A percentile compares a stretch with the other conserved stretches of the same genome.
These are phyloP conservation scores for Spheniscus mendiculus DNA, from an alignment of 2,113 vertebrate genomes.

Conservation along the genomic window DNA sequence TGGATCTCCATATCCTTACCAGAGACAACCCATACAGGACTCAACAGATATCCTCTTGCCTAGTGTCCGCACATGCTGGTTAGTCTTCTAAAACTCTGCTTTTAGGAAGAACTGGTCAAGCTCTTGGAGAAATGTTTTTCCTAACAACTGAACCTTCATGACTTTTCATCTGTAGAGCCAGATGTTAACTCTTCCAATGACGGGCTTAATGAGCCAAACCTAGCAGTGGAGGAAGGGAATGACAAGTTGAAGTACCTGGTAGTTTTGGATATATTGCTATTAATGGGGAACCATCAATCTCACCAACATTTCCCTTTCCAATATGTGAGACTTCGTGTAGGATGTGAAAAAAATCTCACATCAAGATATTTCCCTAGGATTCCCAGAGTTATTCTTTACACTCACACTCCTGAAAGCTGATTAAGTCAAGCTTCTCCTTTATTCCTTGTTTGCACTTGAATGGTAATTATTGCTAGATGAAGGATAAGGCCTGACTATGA, in stretches of 20 bases:
- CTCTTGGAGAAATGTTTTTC: neutral
- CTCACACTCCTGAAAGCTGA: neutral
- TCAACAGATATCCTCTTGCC: neutral
- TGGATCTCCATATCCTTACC: neutral
- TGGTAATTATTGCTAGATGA: neutral
- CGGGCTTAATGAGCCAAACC: neutral
- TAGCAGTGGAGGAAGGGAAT: neutral
- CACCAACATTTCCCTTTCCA: neutral
- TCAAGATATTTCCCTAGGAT: neutral
- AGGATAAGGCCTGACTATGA: neutral
- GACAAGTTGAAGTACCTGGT: neutral
- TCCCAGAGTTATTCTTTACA: neutral
- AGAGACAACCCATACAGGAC: neutral
- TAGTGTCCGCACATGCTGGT: neutral
- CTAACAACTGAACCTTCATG: neutral
- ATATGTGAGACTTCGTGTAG: neutral
- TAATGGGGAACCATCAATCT: neutral
- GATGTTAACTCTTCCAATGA: neutral
- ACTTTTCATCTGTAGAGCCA: neutral
- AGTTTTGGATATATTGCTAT: neutral
- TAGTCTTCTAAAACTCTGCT: neutral
- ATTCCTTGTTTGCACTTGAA: neutral
- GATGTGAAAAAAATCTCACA: neutral
- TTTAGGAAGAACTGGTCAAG: neutral
- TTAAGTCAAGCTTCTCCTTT: neutral